Percentiles rank a stretch among this genome's conserved stretches.
These are phyloP conservation scores for Cerastis leucographa DNA, from an alignment of 2,888 invertebrate genomes.

Conservation along the genomic window DNA sequence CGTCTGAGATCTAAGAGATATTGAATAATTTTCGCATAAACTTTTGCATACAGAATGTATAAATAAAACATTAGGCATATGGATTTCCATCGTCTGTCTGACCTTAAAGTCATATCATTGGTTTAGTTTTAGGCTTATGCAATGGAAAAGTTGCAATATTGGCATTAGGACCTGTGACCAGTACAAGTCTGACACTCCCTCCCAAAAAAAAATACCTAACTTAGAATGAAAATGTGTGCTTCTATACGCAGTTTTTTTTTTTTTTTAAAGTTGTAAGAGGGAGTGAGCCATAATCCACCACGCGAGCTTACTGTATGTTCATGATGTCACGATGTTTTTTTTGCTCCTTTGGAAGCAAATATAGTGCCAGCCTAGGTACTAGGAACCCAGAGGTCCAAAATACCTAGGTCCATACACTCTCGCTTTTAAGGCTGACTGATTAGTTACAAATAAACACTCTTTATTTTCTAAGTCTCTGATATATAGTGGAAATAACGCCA, in stretches of 20 bases:
- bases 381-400: not conserved
- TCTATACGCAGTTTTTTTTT: no score
- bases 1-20: constrained; percentile 20
- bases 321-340: no score
- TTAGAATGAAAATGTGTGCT: not conserved
- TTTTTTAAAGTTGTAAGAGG: no score
- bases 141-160: constrained; percentile 14
- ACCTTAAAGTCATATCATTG: constrained; percentile 6
- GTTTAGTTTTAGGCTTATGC: not conserved
- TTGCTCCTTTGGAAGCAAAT: not conserved
- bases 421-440: not conserved
- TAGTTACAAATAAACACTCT: not conserved
- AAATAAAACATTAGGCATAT: constrained; percentile 26
- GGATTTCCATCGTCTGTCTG: constrained; percentile 14
- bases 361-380: not conserved
- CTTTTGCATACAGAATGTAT: constrained; percentile 39
- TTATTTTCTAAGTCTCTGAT: not conserved
- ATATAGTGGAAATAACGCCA: not conserved
- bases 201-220: no score
- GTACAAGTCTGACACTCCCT: no score
- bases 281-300: no score
- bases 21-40: constrained; percentile 57
- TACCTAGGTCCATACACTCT: not conserved
- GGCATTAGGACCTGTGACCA: no score
- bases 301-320: no score